These are phyloP conservation scores for Cordilura impudica DNA, from an alignment of 2,888 invertebrate species.

Conservation along the genomic window DNA sequence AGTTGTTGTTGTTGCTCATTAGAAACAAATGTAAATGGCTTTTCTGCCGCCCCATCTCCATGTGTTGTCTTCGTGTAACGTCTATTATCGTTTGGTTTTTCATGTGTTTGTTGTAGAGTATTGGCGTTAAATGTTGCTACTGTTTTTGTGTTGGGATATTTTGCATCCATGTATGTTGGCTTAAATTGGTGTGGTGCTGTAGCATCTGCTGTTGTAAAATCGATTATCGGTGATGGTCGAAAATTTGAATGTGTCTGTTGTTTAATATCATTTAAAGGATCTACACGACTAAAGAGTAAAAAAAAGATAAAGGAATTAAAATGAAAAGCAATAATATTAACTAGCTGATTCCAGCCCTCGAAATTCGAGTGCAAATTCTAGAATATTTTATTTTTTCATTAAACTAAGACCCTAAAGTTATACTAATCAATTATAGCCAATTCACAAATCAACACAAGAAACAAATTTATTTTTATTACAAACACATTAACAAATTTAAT, in stretches of 20 bases:
- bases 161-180: slow-evolving; percentile 66
- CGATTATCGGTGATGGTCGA: slow-evolving; percentile 71
- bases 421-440: too few species aligned
- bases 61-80: slow-evolving; percentile 41
- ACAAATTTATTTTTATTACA: too few species aligned
- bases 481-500: too few species aligned
- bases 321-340: too few species aligned
- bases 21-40: slow-evolving; percentile 64
- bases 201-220: slow-evolving; percentile 72
- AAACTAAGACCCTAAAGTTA: too few species aligned
- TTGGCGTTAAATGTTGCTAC: slow-evolving; percentile 1
- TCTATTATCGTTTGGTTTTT: slow-evolving; percentile 65
- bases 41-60: slow-evolving; percentile 30
- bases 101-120: slow-evolving; percentile 13
- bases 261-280: neutral
- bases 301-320: neutral
- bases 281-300: neutral
- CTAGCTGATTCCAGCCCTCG: too few species aligned
- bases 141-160: slow-evolving; percentile 48
- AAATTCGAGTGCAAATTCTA: too few species aligned
- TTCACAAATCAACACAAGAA: too few species aligned
- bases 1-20: slow-evolving; percentile 58
- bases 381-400: too few species aligned
- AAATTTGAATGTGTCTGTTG: slow-evolving; percentile 63
- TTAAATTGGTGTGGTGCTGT: slow-evolving; percentile 64